phyloP scores from a whole-genome alignment of 23 tunicate species.

The Trididemnum clinides region DNA sequence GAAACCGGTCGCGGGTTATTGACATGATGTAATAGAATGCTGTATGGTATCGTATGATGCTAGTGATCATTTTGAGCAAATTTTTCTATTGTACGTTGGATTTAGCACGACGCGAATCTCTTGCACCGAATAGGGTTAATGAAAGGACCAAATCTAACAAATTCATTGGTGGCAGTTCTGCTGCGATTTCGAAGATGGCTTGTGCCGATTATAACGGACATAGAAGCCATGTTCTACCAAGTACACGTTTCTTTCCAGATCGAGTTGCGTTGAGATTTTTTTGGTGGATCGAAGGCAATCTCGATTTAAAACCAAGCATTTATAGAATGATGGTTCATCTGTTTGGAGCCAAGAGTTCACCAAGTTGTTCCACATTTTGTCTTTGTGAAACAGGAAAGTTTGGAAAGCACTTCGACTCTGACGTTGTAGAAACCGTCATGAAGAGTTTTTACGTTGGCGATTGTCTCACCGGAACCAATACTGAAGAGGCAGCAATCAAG shows the following conservation, averaged over 20 bases:
- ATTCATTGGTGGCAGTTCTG: not conserved
- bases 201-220: not conserved
- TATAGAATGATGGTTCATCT: not conserved
- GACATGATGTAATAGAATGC: no score
- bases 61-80: no score
- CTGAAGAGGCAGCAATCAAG: not conserved
- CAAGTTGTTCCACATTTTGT: not conserved
- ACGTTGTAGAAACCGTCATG: not conserved
- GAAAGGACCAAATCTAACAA: not conserved
- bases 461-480: not conserved
- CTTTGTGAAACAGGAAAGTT: not conserved
- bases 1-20: no score
- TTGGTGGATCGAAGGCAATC: conserved; percentile 1
- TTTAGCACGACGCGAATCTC: no score
- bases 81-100: no score
- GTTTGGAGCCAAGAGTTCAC: not conserved
- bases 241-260: not conserved
- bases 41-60: no score
- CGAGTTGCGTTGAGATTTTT: not conserved
- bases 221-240: not conserved
- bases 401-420: not conserved
- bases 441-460: not conserved
- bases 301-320: not conserved
- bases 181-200: not conserved
- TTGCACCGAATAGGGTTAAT: no score